These are phyloP conservation scores for Dione vanillae DNA, from an alignment of 2,888 invertebrate species.

Conservation along the genomic window DNA sequence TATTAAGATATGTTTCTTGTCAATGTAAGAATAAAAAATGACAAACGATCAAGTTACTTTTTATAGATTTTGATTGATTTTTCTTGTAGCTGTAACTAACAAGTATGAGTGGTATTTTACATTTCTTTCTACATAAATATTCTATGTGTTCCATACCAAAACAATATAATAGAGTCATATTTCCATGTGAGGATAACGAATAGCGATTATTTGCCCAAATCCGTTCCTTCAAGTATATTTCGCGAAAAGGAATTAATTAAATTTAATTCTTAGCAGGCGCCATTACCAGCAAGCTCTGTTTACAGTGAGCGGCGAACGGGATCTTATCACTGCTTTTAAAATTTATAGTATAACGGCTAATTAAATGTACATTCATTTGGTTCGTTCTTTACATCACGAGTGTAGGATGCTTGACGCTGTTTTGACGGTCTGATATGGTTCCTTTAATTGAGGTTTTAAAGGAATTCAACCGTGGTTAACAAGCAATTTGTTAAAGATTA, in stretches of 20 bases:
- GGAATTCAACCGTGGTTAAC: constrained; percentile 55
- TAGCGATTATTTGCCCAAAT: constrained; percentile 47
- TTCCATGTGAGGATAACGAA: constrained; percentile 39
- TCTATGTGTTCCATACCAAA: constrained; percentile 2
- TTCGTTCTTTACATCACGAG: constrained; percentile 72
- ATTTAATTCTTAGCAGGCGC: constrained; percentile 66
- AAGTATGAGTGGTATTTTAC: neutral
- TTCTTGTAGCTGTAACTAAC: neutral
- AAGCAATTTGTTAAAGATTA: neutral
- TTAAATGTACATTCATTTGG: constrained; percentile 75
- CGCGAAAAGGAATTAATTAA: constrained; percentile 72
- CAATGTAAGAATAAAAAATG: neutral
- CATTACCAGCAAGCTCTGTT: constrained; percentile 65
- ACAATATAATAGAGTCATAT: constrained; percentile 26
- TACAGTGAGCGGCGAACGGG: constrained; percentile 67
- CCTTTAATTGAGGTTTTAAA: constrained; percentile 73
- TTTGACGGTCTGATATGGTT: constrained; percentile 65
- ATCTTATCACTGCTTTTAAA: constrained; percentile 78
- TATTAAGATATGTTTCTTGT: neutral
- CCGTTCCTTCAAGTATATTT: constrained; percentile 47
- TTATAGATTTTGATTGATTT: too few relatives aligned
- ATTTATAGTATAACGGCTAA: constrained; percentile 79
- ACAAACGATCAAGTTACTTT: neutral
- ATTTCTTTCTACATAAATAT: neutral
- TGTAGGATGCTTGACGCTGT: constrained; percentile 57